Evolutionary conservation across 2,888 invertebrate genomes (phyloP), one percentile per base, ranked within the genome.

Genomic region (Strigamia transsilvanica): DNA sequence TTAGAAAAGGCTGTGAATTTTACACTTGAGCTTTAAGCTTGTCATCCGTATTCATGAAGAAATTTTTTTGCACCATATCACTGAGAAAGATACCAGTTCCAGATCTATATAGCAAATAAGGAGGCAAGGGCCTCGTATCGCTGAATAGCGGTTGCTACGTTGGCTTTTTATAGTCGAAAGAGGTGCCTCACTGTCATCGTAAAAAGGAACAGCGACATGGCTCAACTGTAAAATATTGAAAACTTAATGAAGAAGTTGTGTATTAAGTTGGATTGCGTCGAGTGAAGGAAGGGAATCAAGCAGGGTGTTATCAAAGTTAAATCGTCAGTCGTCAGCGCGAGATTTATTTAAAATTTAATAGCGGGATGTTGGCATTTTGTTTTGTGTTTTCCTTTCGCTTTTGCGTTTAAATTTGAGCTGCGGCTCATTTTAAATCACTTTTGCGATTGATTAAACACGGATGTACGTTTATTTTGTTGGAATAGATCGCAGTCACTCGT

Each of bases 1-100:
- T 56, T 56, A 56, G 56, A 56, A 56, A 18, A 18, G 56, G 56
- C 56, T 56, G 56, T 56, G 56, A 56, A 56, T 56, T 56, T 56
- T 56, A 56, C 56, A 56, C 56, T 56, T 56, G 56, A 56, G 56
- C 56, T 56, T 56, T 56, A 56, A 56, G 56, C 56, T 56, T 56
- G 56, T 56, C 56, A 56, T 56, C 56, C 56, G 56, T 56, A 56
- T 56, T 56, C 56, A 56, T 56, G 56, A 56, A 56, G 56, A 56
- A 56, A 56, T n/a, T 56, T 56, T 56, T 56, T 56, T 56, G 21
- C 56, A 18, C 56, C 56, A 56, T 56, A 56, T 56, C 56, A 18
- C 56, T 56, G 56, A 56, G 56, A 56, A 56, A 56, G 56, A 56
- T 56, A 56, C 56, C 56, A 56, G 56, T 56, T 56, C 56, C 9